These are phyloP conservation scores for Pachycephala philippinensis DNA, from an alignment of 2,113 vertebrate genomes.

Conservation along the genomic window DNA sequence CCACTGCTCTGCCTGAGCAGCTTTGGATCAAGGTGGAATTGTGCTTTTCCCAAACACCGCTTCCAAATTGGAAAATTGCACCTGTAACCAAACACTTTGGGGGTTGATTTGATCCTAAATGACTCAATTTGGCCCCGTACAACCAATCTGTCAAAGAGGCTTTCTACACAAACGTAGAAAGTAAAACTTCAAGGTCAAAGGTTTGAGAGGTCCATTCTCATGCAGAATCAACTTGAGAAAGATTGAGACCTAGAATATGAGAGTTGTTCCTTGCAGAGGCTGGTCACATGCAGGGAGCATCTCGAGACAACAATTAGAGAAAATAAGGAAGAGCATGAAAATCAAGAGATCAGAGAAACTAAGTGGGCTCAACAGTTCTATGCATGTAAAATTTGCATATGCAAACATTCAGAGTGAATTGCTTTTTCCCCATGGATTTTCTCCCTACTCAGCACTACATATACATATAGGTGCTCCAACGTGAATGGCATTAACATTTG, in stretches of 20 bases:
- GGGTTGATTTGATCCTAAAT: background rate
- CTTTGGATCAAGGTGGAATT: background rate
- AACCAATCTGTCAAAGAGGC: conserved; percentile 65
- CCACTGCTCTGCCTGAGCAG: background rate
- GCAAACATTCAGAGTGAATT: conserved; percentile 50
- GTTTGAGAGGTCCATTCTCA: conserved; percentile 46
- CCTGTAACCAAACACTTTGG: background rate
- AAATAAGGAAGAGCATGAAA: conserved; percentile 43
- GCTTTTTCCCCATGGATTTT: conserved; percentile 63
- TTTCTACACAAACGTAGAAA: conserved; percentile 55
- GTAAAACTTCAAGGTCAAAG: conserved; percentile 28
- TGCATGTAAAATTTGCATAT: conserved; percentile 28
- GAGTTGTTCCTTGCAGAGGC: conserved; percentile 65
- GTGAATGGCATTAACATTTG: background rate
- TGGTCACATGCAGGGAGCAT: conserved; percentile 61
- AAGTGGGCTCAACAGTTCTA: conserved; percentile 17
- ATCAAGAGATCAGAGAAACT: conserved; percentile 8
- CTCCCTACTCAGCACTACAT: background rate
- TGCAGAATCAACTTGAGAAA: conserved; percentile 40
- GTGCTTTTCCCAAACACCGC: background rate
- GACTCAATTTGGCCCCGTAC: background rate
- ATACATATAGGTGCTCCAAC: background rate
- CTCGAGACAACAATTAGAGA: conserved; percentile 32
- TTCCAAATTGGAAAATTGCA: background rate
- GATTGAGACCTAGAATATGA: conserved; percentile 61